Base-by-base conservation (phyloP, 2,797 vertebrate genomes). In the Cheirogaleus major region DNA sequence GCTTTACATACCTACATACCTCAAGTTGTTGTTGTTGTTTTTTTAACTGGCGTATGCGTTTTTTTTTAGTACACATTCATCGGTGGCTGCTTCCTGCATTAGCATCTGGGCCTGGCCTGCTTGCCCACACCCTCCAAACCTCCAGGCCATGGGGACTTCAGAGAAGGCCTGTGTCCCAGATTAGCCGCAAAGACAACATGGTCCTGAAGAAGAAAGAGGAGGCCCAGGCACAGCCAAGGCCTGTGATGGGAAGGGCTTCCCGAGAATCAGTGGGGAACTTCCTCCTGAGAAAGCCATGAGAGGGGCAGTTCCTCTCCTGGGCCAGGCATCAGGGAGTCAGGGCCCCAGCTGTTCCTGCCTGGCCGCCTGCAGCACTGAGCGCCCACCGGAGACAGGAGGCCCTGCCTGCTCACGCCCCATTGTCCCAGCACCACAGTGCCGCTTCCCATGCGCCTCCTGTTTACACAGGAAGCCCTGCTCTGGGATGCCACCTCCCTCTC, bases 161-260 rank as follows among this genome's bases (percentile, higher is more conserved):
- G 92, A 97, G 79, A 94, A 95, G 94, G 59, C 82, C 65, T 48
- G 70, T 43, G 52, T 95, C 96, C 97, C 94, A 93, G 95, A 98
- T 98, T 97, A 98, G 97, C 75, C 95, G 95, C 95, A 97, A 97
- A 97, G 97, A 97, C 97, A 98, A 97, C 97, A 97, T 13, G 25
- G 82, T 95, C 83, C 91, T 41, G 79, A 91, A 97, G 97, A 98
- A 98, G 96, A 97, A 98, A 97, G 97, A 92, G 72, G 82, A 97
- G 95, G 91, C 75, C 27, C 65, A 81, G 96, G 96, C 92, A 45
- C 95, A 95, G 95, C 92, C 17, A 70, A 96, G 96, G 95, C 85
- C 96, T 91, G 97, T 41, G 94, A 93, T 97, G 98, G 98, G 98
- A 97, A 97, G 97, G 98, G 97, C 94, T 98, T 98, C 97, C 97